These are phyloP conservation scores for Phymastichus coffea DNA, from an alignment of 1,140 invertebrate genomes.

Conservation along the genomic window DNA sequence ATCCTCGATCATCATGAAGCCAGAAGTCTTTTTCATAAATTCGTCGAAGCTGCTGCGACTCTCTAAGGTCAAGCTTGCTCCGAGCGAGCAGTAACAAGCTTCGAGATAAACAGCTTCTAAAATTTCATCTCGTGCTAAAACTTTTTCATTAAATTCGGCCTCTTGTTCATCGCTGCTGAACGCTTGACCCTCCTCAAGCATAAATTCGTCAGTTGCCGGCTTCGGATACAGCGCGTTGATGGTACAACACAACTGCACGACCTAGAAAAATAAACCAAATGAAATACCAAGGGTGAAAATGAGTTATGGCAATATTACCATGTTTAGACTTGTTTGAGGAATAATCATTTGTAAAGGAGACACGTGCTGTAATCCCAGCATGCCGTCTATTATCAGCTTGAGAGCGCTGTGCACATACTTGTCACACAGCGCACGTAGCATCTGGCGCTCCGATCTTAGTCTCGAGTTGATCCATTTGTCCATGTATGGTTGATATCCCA, in stretches of 20 bases:
- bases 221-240: slow-evolving; percentile 66
- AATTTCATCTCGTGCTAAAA: slow-evolving; percentile 33
- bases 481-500: slow-evolving; percentile 85
- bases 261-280: slow-evolving; percentile 51
- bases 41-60: slow-evolving; percentile 74
- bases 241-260: slow-evolving; percentile 79
- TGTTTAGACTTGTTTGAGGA: slow-evolving; percentile 79
- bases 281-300: slow-evolving; percentile 5
- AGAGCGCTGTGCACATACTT: slow-evolving; percentile 73
- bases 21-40: slow-evolving; percentile 74
- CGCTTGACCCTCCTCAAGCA: slow-evolving; percentile 29
- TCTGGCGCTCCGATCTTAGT: slow-evolving; percentile 57
- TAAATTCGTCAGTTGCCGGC: slow-evolving; percentile 7
- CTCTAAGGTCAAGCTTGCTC: slow-evolving; percentile 71
- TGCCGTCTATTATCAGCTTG: slow-evolving; percentile 74
- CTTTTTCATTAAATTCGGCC: slow-evolving; percentile 21
- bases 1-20: slow-evolving; percentile 68
- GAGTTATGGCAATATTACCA: slow-evolving; percentile 60
- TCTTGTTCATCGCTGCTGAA: slow-evolving; percentile 23
- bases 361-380: slow-evolving; percentile 71
- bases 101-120: slow-evolving; percentile 56
- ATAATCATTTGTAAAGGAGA: slow-evolving; percentile 78
- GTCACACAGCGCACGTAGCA: slow-evolving; percentile 65
- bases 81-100: slow-evolving; percentile 80
- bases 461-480: slow-evolving; percentile 65